phyloP scores from a whole-genome alignment of 2,888 invertebrate genomes.

The Lasioglossum figueresi region DNA sequence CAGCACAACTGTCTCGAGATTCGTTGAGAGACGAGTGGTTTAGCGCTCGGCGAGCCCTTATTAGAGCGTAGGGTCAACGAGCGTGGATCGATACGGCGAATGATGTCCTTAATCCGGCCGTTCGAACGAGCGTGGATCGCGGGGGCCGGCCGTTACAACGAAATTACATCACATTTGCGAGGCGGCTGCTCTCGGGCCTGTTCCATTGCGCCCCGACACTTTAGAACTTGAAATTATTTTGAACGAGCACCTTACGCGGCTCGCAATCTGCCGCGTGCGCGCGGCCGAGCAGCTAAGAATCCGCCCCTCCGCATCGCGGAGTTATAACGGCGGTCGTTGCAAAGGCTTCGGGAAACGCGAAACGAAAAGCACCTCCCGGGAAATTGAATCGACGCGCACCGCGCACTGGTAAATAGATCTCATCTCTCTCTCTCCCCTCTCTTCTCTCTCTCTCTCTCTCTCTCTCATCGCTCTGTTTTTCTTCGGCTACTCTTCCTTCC shows the following conservation, averaged over 20 bases:
- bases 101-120: slow-evolving; percentile 30
- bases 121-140: slow-evolving; percentile 34
- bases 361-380: slow-evolving; percentile 63
- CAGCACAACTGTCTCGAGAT: neutral
- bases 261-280: slow-evolving; percentile 59
- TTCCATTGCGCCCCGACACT: slow-evolving; percentile 27
- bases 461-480: neutral
- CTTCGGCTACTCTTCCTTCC: neutral
- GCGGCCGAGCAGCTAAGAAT: slow-evolving; percentile 54
- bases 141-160: slow-evolving; percentile 34
- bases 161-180: slow-evolving; percentile 45
- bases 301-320: slow-evolving; percentile 24
- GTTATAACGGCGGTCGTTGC: slow-evolving; percentile 59
- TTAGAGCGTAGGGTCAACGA: slow-evolving; percentile 11
- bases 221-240: slow-evolving; percentile 51
- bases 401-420: slow-evolving; percentile 65
- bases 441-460: neutral
- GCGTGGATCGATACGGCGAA: slow-evolving; percentile 41
- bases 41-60: neutral
- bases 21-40: neutral
- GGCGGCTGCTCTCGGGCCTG: slow-evolving; percentile 1
- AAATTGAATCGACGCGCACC: slow-evolving; percentile 68
- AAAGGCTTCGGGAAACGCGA: slow-evolving; percentile 62
- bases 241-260: slow-evolving; percentile 43
- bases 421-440: slow-evolving; percentile 23